phyloP scores from a whole-genome alignment of 2,797 vertebrate species.

The Anas georgica region DNA sequence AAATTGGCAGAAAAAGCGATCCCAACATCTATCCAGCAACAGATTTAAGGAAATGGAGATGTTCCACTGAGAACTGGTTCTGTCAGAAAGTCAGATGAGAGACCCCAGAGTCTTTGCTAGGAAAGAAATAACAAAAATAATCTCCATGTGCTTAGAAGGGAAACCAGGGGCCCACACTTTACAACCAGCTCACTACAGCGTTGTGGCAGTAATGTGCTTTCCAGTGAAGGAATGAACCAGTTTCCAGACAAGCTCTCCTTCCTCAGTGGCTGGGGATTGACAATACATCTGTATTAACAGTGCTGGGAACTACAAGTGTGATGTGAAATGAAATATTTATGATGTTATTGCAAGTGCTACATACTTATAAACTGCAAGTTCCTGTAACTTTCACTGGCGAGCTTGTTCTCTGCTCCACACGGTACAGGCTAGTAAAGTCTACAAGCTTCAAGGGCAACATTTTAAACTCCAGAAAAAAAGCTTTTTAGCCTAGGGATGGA shows the following conservation, averaged over 20 bases:
- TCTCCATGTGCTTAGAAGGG: conserved; percentile 38
- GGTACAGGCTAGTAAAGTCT: neutral
- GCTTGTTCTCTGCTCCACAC: neutral
- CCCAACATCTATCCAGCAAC: neutral
- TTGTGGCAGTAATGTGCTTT: conserved; percentile 29
- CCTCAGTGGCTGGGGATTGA: conserved; percentile 31
- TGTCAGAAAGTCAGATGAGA: conserved; percentile 39
- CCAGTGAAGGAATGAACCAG: conserved; percentile 9
- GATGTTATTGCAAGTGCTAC: conserved; percentile 52
- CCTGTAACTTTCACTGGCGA: conserved; percentile 20
- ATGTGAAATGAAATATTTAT: conserved; percentile 68
- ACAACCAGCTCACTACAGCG: conserved; percentile 8
- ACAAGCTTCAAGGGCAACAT: neutral
- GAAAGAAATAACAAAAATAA: conserved; percentile 58
- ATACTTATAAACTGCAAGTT: conserved; percentile 53
- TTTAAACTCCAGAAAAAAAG: neutral
- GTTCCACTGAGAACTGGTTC: neutral
- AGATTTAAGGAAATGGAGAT: neutral
- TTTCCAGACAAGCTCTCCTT: conserved; percentile 29
- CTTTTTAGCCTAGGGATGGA: neutral
- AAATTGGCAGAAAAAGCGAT: neutral
- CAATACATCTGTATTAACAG: conserved; percentile 54
- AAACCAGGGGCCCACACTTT: conserved; percentile 54
- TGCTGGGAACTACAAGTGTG: conserved; percentile 29
- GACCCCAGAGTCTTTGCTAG: conserved; percentile 4